A percentile compares a stretch with the other conserved stretches of the same genome.
phyloP scores from a whole-genome alignment of 37 sponge, comb jelly and placozoan genomes.

The Tethya wilhelma region DNA sequence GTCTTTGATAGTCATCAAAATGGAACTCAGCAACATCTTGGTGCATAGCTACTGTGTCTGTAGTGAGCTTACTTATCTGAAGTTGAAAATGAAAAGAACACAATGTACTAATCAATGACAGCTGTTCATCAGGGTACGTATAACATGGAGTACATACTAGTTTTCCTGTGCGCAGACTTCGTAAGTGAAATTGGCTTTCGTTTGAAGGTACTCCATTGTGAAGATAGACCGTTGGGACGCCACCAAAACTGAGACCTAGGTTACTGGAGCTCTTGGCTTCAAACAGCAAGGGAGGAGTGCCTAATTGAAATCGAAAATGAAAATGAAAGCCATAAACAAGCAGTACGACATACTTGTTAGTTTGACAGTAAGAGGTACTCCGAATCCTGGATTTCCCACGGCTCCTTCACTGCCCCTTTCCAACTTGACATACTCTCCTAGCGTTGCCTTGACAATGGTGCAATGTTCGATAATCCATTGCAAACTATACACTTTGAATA shows the following conservation, averaged over 20 bases:
- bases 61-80: slow-evolving; percentile 39
- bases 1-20: slow-evolving; percentile 70
- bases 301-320: slow-evolving; percentile 17
- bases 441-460: slow-evolving; percentile 18
- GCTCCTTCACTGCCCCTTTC: slow-evolving; percentile 1
- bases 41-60: slow-evolving; percentile 29
- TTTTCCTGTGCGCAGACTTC: slow-evolving; percentile 9
- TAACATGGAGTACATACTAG: slow-evolving; percentile 41
- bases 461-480: slow-evolving; percentile 44
- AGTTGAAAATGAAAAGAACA: background rate
- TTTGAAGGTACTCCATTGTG: slow-evolving; percentile 30
- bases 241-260: slow-evolving; percentile 68
- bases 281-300: slow-evolving; percentile 67
- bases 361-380: slow-evolving; percentile 60
- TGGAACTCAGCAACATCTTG: slow-evolving; percentile 72
- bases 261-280: slow-evolving; percentile 20
- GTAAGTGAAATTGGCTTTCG: slow-evolving; percentile 35
- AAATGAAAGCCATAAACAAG: background rate
- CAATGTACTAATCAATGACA: background rate
- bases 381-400: slow-evolving; percentile 43
- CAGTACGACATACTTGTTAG: slow-evolving; percentile 37
- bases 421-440: slow-evolving; percentile 20
- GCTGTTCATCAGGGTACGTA: background rate
- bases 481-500: slow-evolving; percentile 42
- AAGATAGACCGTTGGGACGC: slow-evolving; percentile 62